Evolutionary conservation across 2,113 vertebrate species (phyloP).

Genomic region (Cyrtonyx montezumae): DNA sequence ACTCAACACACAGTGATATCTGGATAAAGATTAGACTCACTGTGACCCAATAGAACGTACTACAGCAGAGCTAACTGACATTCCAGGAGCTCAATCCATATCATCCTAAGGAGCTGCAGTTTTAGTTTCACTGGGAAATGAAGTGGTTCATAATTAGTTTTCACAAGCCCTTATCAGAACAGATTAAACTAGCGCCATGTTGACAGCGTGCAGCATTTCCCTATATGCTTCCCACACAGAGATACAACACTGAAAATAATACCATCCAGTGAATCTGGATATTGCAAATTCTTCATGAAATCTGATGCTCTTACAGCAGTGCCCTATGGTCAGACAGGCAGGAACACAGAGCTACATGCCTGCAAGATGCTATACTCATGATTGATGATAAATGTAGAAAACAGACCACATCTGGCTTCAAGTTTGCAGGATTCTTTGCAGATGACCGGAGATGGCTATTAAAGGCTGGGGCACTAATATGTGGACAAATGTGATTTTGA

Average conservation of each 20-base stretch:
- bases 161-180: neutral
- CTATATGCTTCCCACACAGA: neutral
- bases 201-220: neutral
- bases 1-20: neutral
- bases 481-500: conserved; percentile 38
- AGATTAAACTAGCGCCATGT: neutral
- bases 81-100: neutral
- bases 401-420: conserved; percentile 53
- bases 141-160: neutral
- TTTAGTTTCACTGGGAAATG: neutral
- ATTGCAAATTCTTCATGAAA: conserved; percentile 50
- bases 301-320: conserved; percentile 20
- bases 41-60: neutral
- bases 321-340: neutral
- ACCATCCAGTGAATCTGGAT: conserved; percentile 1
- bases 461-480: neutral
- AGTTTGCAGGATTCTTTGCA: conserved; percentile 29
- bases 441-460: neutral
- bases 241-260: conserved; percentile 4
- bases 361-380: neutral
- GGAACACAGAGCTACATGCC: neutral
- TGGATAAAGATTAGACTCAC: neutral
- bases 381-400: conserved; percentile 40
- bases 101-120: neutral
- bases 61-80: neutral